phyloP scores from a whole-genome alignment of 1,140 invertebrate species.

The Hyposmocoma kahamanoa region DNA sequence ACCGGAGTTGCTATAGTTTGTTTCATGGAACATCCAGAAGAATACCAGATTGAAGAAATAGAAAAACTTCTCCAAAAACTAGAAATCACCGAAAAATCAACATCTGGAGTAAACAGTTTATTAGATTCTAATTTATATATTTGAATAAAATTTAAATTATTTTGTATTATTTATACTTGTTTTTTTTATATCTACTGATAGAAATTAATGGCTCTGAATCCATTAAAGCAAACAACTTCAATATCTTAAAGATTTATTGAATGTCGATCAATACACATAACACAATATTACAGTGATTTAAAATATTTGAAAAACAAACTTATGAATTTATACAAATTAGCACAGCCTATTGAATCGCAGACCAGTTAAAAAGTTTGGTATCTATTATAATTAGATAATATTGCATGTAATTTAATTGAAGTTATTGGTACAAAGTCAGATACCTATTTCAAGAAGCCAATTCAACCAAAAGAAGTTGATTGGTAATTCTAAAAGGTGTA shows the following conservation, averaged over 20 bases:
- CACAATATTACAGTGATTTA: constrained; percentile 37
- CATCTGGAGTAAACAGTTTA: constrained; percentile 19
- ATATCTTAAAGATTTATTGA: constrained; percentile 27
- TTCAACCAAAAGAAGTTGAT: no score
- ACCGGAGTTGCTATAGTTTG: constrained; percentile 37
- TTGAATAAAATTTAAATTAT: constrained; percentile 12
- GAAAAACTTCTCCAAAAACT: constrained; percentile 38
- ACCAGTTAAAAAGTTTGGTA: constrained; percentile 43
- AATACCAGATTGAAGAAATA: constrained; percentile 37
- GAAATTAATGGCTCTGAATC: background rate
- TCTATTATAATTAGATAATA: constrained; percentile 10
- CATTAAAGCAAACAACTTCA: background rate
- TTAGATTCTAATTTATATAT: constrained; percentile 58
- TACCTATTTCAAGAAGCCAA: no score
- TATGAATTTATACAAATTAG: constrained; percentile 48
- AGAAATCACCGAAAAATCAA: constrained; percentile 25
- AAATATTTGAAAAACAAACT: constrained; percentile 35
- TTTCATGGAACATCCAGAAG: constrained; percentile 44
- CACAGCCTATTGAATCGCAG: constrained; percentile 70
- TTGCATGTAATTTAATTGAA: no score
- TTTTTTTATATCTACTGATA: background rate
- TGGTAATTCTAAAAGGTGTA: no score
- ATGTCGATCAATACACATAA: constrained; percentile 40
- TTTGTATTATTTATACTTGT: background rate
- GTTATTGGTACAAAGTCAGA: no score